Percentiles rank a stretch among this genome's conserved stretches.
Conservation (phyloP, 2,888 invertebrate genomes). For the Trisateles emortualis region DNA sequence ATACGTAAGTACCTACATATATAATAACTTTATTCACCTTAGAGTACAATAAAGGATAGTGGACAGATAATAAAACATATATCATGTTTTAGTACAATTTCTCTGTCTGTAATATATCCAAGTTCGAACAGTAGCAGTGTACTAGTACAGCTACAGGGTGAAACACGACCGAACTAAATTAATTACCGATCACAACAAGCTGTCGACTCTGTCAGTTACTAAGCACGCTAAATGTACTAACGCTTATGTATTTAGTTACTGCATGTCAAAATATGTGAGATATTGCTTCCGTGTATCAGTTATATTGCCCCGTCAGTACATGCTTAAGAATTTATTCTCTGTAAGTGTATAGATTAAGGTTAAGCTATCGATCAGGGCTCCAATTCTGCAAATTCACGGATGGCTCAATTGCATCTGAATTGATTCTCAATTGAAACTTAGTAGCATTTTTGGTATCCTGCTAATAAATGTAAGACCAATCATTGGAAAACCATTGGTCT, state of each 20-base stretch:
- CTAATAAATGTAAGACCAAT: no score
- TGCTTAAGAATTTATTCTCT: no score
- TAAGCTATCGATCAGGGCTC: no score
- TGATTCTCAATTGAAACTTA: no score
- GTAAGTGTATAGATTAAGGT: no score
- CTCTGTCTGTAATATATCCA: background rate
- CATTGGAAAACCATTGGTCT: no score
- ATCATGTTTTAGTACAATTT: background rate
- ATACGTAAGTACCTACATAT: no score
- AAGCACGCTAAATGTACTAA: constrained; percentile 37
- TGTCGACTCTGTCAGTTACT: constrained; percentile 59
- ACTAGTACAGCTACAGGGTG: constrained; percentile 33
- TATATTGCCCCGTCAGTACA: constrained; percentile 4
- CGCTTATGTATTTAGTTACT: constrained; percentile 41
- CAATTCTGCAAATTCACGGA: no score
- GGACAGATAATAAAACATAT: background rate
- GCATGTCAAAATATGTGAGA: constrained; percentile 32
- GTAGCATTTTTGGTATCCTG: no score
- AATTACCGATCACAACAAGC: constrained; percentile 59
- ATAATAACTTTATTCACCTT: background rate
- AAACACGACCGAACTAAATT: constrained; percentile 53
- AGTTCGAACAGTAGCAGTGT: constrained; percentile 1
- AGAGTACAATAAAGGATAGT: background rate
- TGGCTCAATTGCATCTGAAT: no score
- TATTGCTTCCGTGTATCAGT: constrained; percentile 44